Evolutionary conservation across 1,140 invertebrate genomes (phyloP), one percentile per base, ranked within the genome.

Genomic region (Pogonognathellus flavescens): DNA sequence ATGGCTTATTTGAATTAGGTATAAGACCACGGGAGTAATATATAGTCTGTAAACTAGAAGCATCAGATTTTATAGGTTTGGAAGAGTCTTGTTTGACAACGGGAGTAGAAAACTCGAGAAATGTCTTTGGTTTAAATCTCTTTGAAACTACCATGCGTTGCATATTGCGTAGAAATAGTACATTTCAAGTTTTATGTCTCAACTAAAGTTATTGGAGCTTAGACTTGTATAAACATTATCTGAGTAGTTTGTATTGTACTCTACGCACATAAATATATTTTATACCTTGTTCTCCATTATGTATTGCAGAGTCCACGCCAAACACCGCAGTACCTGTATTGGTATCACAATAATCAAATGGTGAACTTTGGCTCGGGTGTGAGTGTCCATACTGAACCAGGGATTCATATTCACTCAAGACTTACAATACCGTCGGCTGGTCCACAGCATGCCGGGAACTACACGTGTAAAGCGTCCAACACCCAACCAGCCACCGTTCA

Each of bases 391-490:
- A 88, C 88, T 1, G 88, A 88, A 80, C 87, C 87, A 2, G 88
- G 88, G 57, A 86, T 88, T 82, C 86, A 86, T 66, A 88, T 86
- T 53, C 88, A 88, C 57, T 88, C 89, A 10, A 89, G 88, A 84
- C 87, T 90, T 31, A 86, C 85, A n/a, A 84, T 88, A 41, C 85
- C 87, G 20, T 86, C 85, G 16, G 88, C 88, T n/a, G 86, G 85
- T 31, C 84, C 59, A 20, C 88, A 88, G 55, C 86, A 88, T 82
- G 87, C 88, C 14, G 88, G 90, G 16, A 91, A 91, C 72, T 91
- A 91, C 83, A 91, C 90, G 10, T 92, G 92, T 85, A 86, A 90
- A 85, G 91, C 92, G 4, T 90, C 90, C 83, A 92, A 92, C 86
- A 92, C 91, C 5, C 90, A 91, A 70, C 89, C 91, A 11, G 90